phyloP scores from a whole-genome alignment of 2,113 vertebrate species.

The Chroicocephalus ridibundus region DNA sequence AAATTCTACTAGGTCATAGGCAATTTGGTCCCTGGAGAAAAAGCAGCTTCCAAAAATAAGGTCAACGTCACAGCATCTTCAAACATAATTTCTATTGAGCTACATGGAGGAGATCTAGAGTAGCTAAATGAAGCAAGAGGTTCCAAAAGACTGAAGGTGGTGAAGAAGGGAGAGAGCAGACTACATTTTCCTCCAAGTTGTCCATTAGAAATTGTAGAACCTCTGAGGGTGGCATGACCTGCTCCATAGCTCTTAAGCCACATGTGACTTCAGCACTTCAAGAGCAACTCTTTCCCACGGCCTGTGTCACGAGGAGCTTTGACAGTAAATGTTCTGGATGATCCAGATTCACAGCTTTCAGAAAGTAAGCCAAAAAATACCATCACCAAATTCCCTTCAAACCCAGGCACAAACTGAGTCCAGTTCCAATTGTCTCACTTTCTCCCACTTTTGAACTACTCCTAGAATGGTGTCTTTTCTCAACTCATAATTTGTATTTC shows the following conservation, averaged over 20 bases:
- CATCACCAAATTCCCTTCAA: background rate
- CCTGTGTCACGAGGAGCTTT: background rate
- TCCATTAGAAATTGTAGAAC: background rate
- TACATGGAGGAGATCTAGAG: background rate
- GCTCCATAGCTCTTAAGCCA: background rate
- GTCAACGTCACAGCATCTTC: background rate
- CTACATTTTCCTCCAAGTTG: rapidly evolving
- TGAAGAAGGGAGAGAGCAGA: background rate
- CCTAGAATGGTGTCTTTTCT: background rate
- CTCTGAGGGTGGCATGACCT: background rate
- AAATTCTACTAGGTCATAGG: background rate
- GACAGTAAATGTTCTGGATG: background rate
- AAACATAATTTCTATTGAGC: background rate
- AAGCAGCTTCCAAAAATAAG: background rate
- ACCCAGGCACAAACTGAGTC: background rate
- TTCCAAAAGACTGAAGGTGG: background rate
- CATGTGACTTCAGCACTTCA: background rate
- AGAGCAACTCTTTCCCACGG: background rate
- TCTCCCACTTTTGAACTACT: background rate
- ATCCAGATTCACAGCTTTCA: background rate
- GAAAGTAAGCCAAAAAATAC: background rate
- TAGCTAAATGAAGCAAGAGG: background rate
- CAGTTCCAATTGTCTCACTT: background rate
- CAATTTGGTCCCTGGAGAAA: background rate
- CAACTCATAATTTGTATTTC: background rate